These are phyloP conservation scores for Abramis brama DNA, from an alignment of 2,113 vertebrate genomes.

Conservation along the genomic window DNA sequence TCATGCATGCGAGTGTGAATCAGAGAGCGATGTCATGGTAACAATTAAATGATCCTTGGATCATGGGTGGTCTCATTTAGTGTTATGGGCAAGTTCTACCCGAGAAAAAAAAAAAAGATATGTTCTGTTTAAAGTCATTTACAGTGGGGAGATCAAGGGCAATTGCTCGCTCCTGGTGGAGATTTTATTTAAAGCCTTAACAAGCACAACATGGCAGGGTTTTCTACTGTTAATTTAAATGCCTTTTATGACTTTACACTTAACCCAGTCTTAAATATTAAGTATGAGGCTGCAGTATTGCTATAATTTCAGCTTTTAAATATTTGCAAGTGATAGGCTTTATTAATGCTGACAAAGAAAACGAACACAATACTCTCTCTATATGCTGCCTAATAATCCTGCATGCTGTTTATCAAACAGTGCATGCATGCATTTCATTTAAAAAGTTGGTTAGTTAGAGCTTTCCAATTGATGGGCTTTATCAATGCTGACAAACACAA, in stretches of 20 bases:
- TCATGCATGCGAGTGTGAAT: background rate
- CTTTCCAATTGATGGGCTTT: background rate
- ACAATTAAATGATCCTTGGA: slow-evolving; percentile 44
- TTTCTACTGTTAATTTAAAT: slow-evolving; percentile 25
- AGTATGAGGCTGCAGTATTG: background rate
- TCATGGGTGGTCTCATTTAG: slow-evolving; percentile 58
- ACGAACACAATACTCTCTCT: background rate
- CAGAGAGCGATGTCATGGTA: slow-evolving; percentile 37
- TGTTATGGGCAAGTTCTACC: slow-evolving; percentile 49
- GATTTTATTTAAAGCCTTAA: slow-evolving; percentile 36
- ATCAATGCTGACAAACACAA: background rate
- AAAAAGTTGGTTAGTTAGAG: background rate
- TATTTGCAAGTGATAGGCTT: background rate
- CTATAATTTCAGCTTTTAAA: background rate
- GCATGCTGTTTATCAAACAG: background rate
- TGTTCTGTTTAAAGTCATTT: slow-evolving; percentile 48
- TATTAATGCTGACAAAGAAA: background rate
- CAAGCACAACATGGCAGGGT: slow-evolving; percentile 8
- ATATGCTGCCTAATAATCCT: background rate
- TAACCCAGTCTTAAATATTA: slow-evolving; percentile 7
- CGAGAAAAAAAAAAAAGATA: slow-evolving; percentile 42
- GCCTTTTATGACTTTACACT: slow-evolving; percentile 37
- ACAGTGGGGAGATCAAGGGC: slow-evolving; percentile 53
- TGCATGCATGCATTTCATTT: background rate
- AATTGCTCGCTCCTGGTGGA: slow-evolving; percentile 15